Evolutionary conservation across 1,140 invertebrate species (phyloP), one percentile per base, ranked within the genome.

Genomic region (Vanessa atalanta): DNA sequence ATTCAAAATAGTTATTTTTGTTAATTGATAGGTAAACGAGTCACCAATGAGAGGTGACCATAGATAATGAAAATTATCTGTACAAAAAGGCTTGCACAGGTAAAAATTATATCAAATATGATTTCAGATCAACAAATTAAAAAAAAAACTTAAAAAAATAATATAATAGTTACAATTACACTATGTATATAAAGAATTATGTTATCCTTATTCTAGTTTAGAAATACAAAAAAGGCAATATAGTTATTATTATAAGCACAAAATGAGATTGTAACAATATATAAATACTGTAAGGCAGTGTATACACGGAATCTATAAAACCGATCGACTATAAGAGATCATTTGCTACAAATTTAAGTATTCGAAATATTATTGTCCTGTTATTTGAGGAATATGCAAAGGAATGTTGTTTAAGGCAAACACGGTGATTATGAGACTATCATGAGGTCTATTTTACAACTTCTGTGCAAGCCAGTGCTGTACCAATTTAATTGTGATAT

Each of bases 211-310:
- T n/a, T 57, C 31, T 47, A 43, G n/a, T 26, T 31, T 68, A 7
- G 16, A 57, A 68, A 57, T 68, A 68, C 26, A 68, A 68, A 55
- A 43, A 53, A 55, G 31, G 51, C 55, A 60, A 26, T 60, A 26
- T 47, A 16, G 48, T 51, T 67, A 37, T 55, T 68, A 55, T 55
- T 53, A 72, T 66, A 60, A 72, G 63, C 63, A 72, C 53, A 72
- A 72, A 72, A 72, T 72, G 70, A 73, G 31, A 77, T 66, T 67
- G 37, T 43, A 43, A 72, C 20, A 69, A 50, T 70, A 63, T 70
- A 71, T 57, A 31, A 76, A 76, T 77, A 77, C 66, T 72, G 57
- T 77, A 77, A 77, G 75, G 75, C 75, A 77, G 75, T 77, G 74
- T 31, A 60, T 74, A 23, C 60, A 64, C 26, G 60, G 70, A 53